These are phyloP conservation scores for Acheta domesticus DNA, from an alignment of 2,888 invertebrate species.

Conservation along the genomic window DNA sequence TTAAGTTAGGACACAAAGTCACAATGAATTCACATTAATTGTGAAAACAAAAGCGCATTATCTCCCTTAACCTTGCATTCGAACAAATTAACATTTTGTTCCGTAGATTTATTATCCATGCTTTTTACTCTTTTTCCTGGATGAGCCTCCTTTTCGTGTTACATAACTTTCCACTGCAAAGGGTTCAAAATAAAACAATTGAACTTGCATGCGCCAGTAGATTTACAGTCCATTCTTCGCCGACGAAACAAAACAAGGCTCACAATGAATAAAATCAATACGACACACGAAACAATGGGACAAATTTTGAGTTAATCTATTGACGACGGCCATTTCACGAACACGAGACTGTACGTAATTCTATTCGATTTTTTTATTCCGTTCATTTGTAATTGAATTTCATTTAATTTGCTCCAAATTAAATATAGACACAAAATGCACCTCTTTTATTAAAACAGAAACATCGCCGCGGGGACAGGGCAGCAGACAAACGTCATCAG, in stretches of 20 bases:
- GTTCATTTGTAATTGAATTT: not conserved
- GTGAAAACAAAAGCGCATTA: not conserved
- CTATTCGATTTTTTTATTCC: not conserved
- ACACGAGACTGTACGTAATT: not conserved
- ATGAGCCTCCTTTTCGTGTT: not conserved
- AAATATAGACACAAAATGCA: conserved; percentile 4
- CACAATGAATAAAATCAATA: conserved; percentile 2
- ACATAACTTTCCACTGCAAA: too few relatives aligned
- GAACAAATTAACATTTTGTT: not conserved
- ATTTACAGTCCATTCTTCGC: too few relatives aligned
- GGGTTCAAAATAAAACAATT: too few relatives aligned
- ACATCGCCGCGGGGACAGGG: not conserved
- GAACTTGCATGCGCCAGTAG: too few relatives aligned
- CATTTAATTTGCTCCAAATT: conserved; percentile 1
- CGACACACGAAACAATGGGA: not conserved
- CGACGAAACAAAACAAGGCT: not conserved
- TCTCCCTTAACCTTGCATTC: not conserved
- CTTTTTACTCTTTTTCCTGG: not conserved
- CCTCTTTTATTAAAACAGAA: not conserved
- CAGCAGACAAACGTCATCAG: conserved; percentile 5
- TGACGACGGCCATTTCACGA: not conserved
- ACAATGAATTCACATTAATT: too few relatives aligned
- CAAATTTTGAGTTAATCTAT: not conserved
- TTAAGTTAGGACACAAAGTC: too few relatives aligned
- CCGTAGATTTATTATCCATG: not conserved